phyloP scores from a whole-genome alignment of 2,888 invertebrate species.

The Falcaria lacertinaria region DNA sequence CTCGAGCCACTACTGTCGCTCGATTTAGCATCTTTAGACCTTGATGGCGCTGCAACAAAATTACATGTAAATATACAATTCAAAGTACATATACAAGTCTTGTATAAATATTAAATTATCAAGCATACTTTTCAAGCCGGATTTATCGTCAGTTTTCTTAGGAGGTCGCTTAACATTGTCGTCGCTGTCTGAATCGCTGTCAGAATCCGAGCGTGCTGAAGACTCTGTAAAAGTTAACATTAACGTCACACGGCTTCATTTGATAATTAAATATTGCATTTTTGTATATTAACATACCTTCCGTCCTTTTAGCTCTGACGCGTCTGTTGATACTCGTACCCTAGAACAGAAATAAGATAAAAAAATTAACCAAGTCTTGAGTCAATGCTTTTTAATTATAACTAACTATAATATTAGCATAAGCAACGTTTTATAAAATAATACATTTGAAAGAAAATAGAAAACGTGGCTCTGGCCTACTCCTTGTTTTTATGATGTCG shows the following conservation, averaged over 20 bases:
- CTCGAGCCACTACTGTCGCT: slow-evolving; percentile 65
- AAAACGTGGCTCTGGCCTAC: no score
- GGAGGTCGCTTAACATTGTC: slow-evolving; percentile 60
- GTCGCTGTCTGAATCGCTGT: slow-evolving; percentile 78
- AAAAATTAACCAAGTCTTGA: no score
- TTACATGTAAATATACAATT: slow-evolving; percentile 1
- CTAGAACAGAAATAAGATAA: slow-evolving; percentile 39
- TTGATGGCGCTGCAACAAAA: slow-evolving; percentile 43
- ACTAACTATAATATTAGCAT: no score
- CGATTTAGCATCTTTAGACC: slow-evolving; percentile 61
- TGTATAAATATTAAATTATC: no score
- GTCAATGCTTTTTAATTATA: no score
- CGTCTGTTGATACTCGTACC: slow-evolving; percentile 68
- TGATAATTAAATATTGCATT: no score
- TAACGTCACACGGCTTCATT: slow-evolving; percentile 1
- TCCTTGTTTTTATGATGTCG: no score
- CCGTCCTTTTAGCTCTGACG: slow-evolving; percentile 58
- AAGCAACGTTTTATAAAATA: no score
- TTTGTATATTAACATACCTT: slow-evolving; percentile 48
- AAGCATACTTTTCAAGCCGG: slow-evolving; percentile 51
- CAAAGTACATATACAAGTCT: no score
- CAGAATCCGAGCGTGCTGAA: slow-evolving; percentile 65
- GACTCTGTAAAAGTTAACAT: slow-evolving; percentile 42
- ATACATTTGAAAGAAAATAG: no score
- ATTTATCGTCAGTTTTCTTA: slow-evolving; percentile 64